Conservation (phyloP, 2,888 invertebrate genomes). For the Anorthoa munda region DNA sequence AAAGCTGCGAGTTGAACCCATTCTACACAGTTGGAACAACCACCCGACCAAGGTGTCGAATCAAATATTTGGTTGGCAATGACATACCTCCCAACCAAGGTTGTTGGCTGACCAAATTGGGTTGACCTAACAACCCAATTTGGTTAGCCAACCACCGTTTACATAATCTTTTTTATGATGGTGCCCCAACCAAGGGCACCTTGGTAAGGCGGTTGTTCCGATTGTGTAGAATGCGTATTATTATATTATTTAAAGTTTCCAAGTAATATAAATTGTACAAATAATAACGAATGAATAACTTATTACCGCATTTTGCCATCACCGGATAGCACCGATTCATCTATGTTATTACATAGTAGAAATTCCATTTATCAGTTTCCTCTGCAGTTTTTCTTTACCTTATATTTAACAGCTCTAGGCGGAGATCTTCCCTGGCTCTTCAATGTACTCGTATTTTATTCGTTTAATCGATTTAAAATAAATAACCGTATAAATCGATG, state of each 20-base stretch:
- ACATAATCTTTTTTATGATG: no score
- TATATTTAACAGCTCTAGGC: neutral
- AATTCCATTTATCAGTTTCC: neutral
- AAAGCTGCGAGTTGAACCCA: neutral
- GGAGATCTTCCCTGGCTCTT: neutral
- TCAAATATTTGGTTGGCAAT: no score
- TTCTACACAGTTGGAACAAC: no score
- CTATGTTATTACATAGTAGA: neutral
- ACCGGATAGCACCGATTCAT: neutral
- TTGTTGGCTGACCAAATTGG: no score
- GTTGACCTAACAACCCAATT: no score
- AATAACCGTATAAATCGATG: constrained; percentile 14
- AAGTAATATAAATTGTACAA: neutral
- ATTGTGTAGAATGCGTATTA: no score
- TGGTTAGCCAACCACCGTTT: no score
- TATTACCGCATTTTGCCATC: no score
- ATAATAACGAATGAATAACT: neutral
- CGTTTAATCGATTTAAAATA: constrained; percentile 3
- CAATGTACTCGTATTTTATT: neutral
- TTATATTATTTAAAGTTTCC: neutral
- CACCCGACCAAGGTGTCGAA: no score
- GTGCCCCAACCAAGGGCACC: no score
- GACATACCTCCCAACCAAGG: no score
- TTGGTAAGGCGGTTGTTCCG: no score
- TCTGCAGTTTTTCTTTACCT: neutral